phyloP scores from a whole-genome alignment of 1,140 invertebrate genomes.

The Panulirus ornatus region DNA sequence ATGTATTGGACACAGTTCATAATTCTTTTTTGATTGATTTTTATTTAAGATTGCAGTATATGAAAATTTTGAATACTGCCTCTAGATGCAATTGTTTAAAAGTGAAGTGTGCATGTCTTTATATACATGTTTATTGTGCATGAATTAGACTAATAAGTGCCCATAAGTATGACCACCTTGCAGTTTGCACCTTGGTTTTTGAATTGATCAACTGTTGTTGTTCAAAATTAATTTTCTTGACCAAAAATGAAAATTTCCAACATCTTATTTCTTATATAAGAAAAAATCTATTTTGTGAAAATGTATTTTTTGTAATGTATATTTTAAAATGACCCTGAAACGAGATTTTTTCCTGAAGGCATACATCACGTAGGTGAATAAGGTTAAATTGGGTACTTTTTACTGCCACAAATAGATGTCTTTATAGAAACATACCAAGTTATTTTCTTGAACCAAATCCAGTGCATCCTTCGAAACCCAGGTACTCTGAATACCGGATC shows the following conservation, averaged over 20 bases:
- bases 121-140: background rate
- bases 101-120: background rate
- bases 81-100: background rate
- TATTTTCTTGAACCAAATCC: too few relatives aligned
- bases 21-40: too few relatives aligned
- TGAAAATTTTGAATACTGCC: constrained; percentile 5
- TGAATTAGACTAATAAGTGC: background rate
- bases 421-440: too few relatives aligned
- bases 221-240: background rate
- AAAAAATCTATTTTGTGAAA: constrained; percentile 37
- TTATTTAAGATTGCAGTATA: background rate
- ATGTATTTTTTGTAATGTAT: constrained; percentile 12
- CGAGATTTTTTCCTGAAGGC: too few relatives aligned
- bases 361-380: too few relatives aligned
- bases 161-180: background rate
- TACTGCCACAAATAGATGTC: too few relatives aligned
- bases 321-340: too few relatives aligned
- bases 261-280: constrained; percentile 14
- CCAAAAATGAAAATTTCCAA: background rate
- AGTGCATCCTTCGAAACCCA: too few relatives aligned
- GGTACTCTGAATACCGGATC: too few relatives aligned
- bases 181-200: background rate
- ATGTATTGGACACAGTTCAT: background rate
- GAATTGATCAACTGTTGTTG: too few relatives aligned
- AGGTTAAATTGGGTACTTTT: too few relatives aligned